Percentiles rank a stretch among this genome's conserved stretches.
Evolutionary conservation across 2,888 invertebrate genomes (phyloP).

Genomic region (Cynaeus angustus): DNA sequence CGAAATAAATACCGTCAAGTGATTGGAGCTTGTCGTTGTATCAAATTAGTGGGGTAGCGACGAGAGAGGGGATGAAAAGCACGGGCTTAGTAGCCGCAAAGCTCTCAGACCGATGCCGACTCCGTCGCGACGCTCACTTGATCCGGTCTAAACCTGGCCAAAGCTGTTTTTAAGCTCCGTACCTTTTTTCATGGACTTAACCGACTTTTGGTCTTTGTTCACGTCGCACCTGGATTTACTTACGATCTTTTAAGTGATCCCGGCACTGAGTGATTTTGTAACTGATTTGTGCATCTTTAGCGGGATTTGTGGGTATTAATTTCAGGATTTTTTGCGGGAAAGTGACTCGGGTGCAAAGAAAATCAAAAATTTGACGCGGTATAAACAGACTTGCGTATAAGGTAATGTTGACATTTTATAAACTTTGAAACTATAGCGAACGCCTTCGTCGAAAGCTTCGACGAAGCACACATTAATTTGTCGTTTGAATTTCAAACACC

Average conservation of each 20-base stretch:
- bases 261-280: constrained; percentile 67
- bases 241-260: constrained; percentile 68
- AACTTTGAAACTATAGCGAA: too few species aligned
- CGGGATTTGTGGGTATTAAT: constrained; percentile 50
- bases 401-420: constrained; percentile 6
- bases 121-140: constrained; percentile 73
- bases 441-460: too few species aligned
- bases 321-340: constrained; percentile 42
- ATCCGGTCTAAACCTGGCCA: constrained; percentile 71
- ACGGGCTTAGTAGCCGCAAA: constrained; percentile 71
- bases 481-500: too few species aligned
- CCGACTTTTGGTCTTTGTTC: constrained; percentile 71
- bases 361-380: constrained; percentile 1
- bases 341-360: constrained; percentile 6
- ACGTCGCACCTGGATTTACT: constrained; percentile 71
- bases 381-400: background rate
- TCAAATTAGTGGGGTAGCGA: constrained; percentile 62
- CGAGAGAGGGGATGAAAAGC: constrained; percentile 64
- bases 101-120: constrained; percentile 70
- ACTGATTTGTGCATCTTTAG: constrained; percentile 69
- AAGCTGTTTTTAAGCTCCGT: constrained; percentile 72
- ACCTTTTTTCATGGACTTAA: constrained; percentile 72
- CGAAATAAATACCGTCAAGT: constrained; percentile 71
- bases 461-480: too few species aligned
- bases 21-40: constrained; percentile 68